Percentiles rank a stretch among this genome's conserved stretches.
Conservation (phyloP, 2,888 invertebrate species). For the Diarsia brunnea region DNA sequence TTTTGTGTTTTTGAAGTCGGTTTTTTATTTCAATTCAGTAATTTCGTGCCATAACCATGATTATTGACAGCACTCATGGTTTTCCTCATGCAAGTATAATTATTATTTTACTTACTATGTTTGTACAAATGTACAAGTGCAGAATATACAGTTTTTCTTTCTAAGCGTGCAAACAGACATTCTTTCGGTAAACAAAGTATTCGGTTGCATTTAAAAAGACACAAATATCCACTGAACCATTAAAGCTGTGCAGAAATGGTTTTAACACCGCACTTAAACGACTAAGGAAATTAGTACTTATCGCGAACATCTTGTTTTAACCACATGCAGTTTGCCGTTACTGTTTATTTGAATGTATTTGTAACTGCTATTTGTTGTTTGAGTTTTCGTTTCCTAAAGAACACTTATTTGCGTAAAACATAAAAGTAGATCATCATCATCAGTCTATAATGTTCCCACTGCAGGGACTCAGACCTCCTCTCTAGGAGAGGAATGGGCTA, state of each 20-base stretch:
- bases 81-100: too few species aligned
- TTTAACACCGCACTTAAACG: not conserved
- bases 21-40: not conserved
- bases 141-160: not conserved
- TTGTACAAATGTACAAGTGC: too few species aligned
- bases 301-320: slow-evolving; percentile 9
- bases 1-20: too few species aligned
- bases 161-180: not conserved
- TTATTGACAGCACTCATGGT: too few species aligned
- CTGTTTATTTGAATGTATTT: slow-evolving; percentile 2
- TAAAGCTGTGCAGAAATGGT: slow-evolving; percentile 6
- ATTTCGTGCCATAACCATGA: too few species aligned
- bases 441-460: too few species aligned
- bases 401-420: not conserved
- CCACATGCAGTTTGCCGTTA: not conserved
- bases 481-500: too few species aligned
- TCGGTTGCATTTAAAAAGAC: not conserved
- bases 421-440: not conserved
- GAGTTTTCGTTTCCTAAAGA: not conserved
- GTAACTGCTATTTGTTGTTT: not conserved
- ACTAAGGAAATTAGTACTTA: slow-evolving; percentile 21
- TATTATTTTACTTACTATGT: too few species aligned
- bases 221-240: not conserved
- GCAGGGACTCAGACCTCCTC: too few species aligned
- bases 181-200: too few species aligned